Evolutionary conservation across 1,140 invertebrate species (phyloP), one percentile per base, ranked within the genome.

Genomic region (Aculops lycopersici): DNA sequence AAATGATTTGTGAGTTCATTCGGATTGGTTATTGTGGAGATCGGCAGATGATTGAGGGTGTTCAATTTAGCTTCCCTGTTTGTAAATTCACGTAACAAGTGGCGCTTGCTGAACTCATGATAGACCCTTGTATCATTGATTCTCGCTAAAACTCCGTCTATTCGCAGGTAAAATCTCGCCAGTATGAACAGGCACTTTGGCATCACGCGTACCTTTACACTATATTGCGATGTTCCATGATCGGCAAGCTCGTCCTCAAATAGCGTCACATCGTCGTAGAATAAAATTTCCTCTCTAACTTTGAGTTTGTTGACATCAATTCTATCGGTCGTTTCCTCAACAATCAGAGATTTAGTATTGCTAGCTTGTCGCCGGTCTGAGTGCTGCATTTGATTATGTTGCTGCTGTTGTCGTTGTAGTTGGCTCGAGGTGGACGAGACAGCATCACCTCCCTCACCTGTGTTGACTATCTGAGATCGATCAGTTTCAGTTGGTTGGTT

Each of bases 171-270:
- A 52, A 76, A 83, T 49, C 88, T 64, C 19, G 83, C 54, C 0
- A 97, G 58, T 39, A 94, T 67, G 53, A 86, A 94, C 60, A 86
- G 88, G 49, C 75, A 74, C 20, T 67, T 69, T 1, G 78, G 78
- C 88, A 95, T 95, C 0, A 88, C 79, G 52, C 90, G 67, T 61
- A 94, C 83, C 71, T 92, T 90, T 0, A 86, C 77, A 48, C 71
- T 75, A 47, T 71, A 66, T 38, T 72, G 68, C 0, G 86, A 79
- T 40, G 80, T 72, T 17, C 90, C 90, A 65, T 95, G 81, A 62
- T 98, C 90, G 53, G 92, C 84, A 37, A 98, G 58, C 59, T 98
- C 90, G 64, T 98, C 90, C 62, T 97, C 90, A 63, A 79, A 98
- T 2, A 98, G 59, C 17, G 74, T 71, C 21, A 97, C 58, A 57